Evolutionary conservation across 2,888 invertebrate genomes (phyloP).

Genomic region (Stenodera caucasica): DNA sequence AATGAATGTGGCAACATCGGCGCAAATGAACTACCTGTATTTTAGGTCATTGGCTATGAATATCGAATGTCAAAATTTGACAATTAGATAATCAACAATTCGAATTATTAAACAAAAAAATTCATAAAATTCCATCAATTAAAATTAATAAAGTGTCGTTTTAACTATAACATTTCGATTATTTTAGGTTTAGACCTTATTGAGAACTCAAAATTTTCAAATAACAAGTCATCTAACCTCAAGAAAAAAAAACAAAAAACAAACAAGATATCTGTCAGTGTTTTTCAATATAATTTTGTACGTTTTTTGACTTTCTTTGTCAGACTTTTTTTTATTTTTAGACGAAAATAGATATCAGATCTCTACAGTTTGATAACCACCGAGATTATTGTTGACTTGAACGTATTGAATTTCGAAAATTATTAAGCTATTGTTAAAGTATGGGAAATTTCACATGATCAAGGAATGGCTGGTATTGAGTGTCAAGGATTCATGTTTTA

Average conservation of each 20-base stretch:
- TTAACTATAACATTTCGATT: not conserved
- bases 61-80: not conserved
- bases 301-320: not conserved
- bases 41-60: too few relatives aligned
- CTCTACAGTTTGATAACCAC: too few relatives aligned
- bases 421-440: too few relatives aligned
- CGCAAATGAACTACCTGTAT: not conserved
- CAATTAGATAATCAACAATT: not conserved
- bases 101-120: not conserved
- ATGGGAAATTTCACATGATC: not conserved
- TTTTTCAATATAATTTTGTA: not conserved
- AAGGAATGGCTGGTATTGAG: constrained; percentile 57
- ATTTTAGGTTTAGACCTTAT: not conserved
- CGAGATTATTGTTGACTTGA: too few relatives aligned
- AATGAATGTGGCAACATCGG: not conserved
- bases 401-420: too few relatives aligned
- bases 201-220: not conserved
- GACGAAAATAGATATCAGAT: too few relatives aligned
- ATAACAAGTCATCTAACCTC: not conserved
- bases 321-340: too few relatives aligned
- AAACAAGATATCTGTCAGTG: not conserved
- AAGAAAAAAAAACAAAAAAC: not conserved
- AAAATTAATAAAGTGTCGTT: not conserved
- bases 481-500: constrained; percentile 79
- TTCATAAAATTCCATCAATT: not conserved